Evolutionary conservation across 2,888 invertebrate species (phyloP).

Genomic region (Sturmia bella): DNA sequence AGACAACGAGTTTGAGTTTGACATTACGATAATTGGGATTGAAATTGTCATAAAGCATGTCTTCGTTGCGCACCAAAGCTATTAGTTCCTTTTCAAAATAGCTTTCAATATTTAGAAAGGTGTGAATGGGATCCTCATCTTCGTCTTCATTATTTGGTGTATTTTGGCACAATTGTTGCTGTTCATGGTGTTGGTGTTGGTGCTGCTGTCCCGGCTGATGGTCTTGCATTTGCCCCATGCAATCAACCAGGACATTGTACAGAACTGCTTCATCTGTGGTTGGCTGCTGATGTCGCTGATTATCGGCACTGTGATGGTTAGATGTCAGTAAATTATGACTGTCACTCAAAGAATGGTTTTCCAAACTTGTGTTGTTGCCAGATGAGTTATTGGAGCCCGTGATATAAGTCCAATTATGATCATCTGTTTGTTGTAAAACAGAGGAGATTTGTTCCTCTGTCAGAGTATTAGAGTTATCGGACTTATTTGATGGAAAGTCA

Average conservation of each 20-base stretch:
- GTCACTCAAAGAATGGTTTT: constrained; percentile 61
- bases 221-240: constrained; percentile 72
- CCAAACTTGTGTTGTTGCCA: constrained; percentile 65
- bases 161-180: constrained; percentile 60
- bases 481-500: constrained; percentile 71
- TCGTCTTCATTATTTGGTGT: constrained; percentile 73
- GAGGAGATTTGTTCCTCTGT: constrained; percentile 73
- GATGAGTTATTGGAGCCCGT: constrained; percentile 72
- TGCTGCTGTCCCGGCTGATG: constrained; percentile 61
- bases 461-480: constrained; percentile 57
- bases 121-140: constrained; percentile 80
- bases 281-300: constrained; percentile 60
- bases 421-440: constrained; percentile 71
- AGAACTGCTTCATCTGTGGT: constrained; percentile 73
- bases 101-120: constrained; percentile 80
- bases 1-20: constrained; percentile 77
- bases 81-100: constrained; percentile 80
- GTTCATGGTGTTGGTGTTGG: constrained; percentile 51
- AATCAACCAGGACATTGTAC: constrained; percentile 77
- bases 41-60: constrained; percentile 77
- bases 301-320: constrained; percentile 29
- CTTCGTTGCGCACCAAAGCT: constrained; percentile 76
- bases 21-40: constrained; percentile 79
- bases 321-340: constrained; percentile 53
- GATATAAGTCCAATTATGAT: constrained; percentile 76